These are phyloP conservation scores for Chymomyza procnemis DNA, from an alignment of 2,888 invertebrate genomes.

Conservation along the genomic window DNA sequence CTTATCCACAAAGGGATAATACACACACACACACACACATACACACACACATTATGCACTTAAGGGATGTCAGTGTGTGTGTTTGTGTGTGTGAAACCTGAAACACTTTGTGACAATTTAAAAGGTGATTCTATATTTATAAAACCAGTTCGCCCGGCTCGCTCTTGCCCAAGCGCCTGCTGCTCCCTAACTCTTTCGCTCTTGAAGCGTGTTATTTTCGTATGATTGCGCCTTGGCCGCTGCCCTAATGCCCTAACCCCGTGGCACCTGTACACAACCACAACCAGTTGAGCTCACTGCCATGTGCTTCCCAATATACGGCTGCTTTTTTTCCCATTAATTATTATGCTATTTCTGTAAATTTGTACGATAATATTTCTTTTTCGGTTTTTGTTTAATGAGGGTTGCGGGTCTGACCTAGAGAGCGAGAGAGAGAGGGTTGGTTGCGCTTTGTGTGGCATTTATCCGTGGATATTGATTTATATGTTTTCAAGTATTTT, in stretches of 20 bases:
- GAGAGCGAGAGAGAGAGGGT: neutral
- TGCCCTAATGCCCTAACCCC: too few relatives aligned
- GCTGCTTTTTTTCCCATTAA: conserved; percentile 40
- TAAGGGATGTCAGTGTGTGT: neutral
- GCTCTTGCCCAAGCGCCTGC: neutral
- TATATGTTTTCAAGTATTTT: neutral
- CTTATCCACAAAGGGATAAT: too few relatives aligned
- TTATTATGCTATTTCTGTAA: conserved; percentile 37
- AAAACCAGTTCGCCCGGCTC: neutral
- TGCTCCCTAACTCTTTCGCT: neutral
- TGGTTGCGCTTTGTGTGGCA: too few relatives aligned
- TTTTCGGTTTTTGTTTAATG: neutral
- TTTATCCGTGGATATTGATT: neutral
- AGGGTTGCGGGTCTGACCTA: too few relatives aligned
- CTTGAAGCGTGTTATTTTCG: neutral
- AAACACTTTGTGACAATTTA: neutral
- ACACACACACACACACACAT: too few relatives aligned
- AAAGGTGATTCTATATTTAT: neutral
- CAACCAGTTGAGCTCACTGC: too few relatives aligned
- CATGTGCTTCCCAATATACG: conserved; percentile 1
- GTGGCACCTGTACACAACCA: too few relatives aligned
- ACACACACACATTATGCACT: neutral
- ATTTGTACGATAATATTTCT: conserved; percentile 7
- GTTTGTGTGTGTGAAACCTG: neutral
- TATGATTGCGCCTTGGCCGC: too few relatives aligned